Percentiles rank a stretch among this genome's conserved stretches.
Conservation (phyloP, 2,797 vertebrate species). For the Sebastes paucispinis region DNA sequence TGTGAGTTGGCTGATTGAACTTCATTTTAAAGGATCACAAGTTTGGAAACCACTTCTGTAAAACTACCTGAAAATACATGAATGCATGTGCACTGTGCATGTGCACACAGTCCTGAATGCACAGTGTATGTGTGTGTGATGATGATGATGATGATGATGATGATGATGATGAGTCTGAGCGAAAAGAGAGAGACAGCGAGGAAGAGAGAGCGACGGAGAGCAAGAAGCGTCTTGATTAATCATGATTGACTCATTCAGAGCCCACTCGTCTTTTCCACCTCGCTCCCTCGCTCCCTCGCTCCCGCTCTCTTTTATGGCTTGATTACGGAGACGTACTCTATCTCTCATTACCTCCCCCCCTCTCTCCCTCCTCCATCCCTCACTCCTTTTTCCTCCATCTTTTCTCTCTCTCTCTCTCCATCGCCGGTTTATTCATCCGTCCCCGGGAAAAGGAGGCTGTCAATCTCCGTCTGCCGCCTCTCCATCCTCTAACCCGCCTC, state of each 20-base stretch:
- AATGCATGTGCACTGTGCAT: neutral
- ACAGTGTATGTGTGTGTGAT: neutral
- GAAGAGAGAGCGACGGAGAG: constrained; percentile 44
- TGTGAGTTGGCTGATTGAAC: neutral
- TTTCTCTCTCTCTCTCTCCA: constrained; percentile 20
- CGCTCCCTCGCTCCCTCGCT: constrained; percentile 57
- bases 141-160: constrained; percentile 21
- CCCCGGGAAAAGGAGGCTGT: constrained; percentile 74
- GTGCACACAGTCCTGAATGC: neutral
- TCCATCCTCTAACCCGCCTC: constrained; percentile 55
- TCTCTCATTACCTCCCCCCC: constrained; percentile 57
- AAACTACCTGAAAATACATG: constrained; percentile 6
- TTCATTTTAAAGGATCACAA: neutral
- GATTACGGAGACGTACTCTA: constrained; percentile 74
- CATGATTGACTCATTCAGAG: constrained; percentile 84
- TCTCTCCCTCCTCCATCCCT: constrained; percentile 29
- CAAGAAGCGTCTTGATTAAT: constrained; percentile 81
- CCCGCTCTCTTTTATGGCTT: constrained; percentile 70
- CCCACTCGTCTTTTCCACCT: constrained; percentile 65
- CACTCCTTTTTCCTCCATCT: constrained; percentile 41
- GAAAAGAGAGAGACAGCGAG: constrained; percentile 39
- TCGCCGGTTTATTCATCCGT: constrained; percentile 78
- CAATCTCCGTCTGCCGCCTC: constrained; percentile 70
- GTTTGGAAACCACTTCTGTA: neutral
- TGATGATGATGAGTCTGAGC: constrained; percentile 58